These are phyloP conservation scores for Tarsius wallacei DNA, from an alignment of 2,797 vertebrate species.

Conservation along the genomic window DNA sequence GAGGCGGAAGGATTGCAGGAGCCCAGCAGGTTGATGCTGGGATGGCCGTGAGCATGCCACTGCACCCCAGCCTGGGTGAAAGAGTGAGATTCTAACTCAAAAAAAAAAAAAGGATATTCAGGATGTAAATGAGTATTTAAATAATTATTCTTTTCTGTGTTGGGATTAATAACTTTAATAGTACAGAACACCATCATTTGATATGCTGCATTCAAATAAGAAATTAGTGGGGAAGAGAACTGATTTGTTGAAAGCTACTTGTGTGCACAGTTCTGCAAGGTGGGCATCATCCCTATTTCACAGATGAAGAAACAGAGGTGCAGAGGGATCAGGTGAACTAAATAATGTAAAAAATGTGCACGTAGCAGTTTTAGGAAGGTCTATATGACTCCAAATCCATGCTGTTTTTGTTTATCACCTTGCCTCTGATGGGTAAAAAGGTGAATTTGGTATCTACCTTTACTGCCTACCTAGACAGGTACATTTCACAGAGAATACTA, in stretches of 20 bases:
- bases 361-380: neutral
- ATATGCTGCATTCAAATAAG: neutral
- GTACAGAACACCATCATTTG: neutral
- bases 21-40: too few relatives aligned
- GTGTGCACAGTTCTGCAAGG: neutral
- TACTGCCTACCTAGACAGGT: neutral
- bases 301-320: constrained; percentile 5
- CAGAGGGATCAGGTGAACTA: neutral
- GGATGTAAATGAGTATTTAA: neutral
- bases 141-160: neutral
- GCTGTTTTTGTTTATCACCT: neutral
- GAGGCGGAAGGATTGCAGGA: too few relatives aligned
- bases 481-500: neutral
- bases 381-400: neutral
- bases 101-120: too few relatives aligned
- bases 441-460: neutral
- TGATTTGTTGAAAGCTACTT: neutral
- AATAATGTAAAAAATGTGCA: neutral
- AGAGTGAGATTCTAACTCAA: too few relatives aligned
- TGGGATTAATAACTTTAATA: neutral
- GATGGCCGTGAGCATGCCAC: too few relatives aligned
- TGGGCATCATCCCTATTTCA: neutral
- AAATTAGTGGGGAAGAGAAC: neutral
- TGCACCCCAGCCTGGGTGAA: too few relatives aligned
- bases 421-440: neutral